Percentiles rank a stretch among this genome's conserved stretches.
Evolutionary conservation across 2,888 invertebrate genomes (phyloP).

Genomic region (Yponomeuta malinellus): DNA sequence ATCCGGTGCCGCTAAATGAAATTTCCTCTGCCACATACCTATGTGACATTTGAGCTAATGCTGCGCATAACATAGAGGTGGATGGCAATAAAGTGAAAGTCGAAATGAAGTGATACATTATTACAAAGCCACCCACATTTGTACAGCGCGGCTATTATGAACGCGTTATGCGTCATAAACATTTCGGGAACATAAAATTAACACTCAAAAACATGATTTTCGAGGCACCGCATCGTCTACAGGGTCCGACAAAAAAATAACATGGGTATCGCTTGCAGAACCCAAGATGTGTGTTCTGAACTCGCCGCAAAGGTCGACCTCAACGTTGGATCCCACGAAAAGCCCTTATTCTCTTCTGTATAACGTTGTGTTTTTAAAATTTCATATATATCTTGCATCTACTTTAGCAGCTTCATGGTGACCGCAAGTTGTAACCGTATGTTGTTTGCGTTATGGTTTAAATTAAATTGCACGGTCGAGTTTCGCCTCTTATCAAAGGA

Average conservation of each 20-base stretch:
- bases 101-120: conserved; percentile 68
- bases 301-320: conserved; percentile 35
- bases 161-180: conserved; percentile 74
- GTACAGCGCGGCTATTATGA: conserved; percentile 67
- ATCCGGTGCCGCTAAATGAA: too few species aligned
- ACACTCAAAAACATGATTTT: conserved; percentile 72
- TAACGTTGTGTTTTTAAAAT: conserved; percentile 31
- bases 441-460: conserved; percentile 54
- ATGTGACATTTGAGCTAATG: conserved; percentile 12
- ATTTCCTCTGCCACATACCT: too few species aligned
- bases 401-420: conserved; percentile 29
- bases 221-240: conserved; percentile 73
- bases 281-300: conserved; percentile 39
- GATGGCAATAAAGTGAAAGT: conserved; percentile 23
- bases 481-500: conserved; percentile 62
- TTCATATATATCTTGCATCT: conserved; percentile 26
- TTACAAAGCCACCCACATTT: conserved; percentile 70
- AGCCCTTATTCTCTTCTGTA: conserved; percentile 20
- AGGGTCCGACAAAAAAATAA: conserved; percentile 66
- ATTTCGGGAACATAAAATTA: conserved; percentile 75
- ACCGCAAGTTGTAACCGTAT: conserved; percentile 47
- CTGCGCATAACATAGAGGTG: conserved; percentile 8
- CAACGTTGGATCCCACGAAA: conserved; percentile 19
- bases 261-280: conserved; percentile 65
- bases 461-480: conserved; percentile 45